Percentiles rank a stretch among this genome's conserved stretches.
Evolutionary conservation across 2,888 invertebrate species (phyloP).

Genomic region (Catotricha subobsoleta): DNA sequence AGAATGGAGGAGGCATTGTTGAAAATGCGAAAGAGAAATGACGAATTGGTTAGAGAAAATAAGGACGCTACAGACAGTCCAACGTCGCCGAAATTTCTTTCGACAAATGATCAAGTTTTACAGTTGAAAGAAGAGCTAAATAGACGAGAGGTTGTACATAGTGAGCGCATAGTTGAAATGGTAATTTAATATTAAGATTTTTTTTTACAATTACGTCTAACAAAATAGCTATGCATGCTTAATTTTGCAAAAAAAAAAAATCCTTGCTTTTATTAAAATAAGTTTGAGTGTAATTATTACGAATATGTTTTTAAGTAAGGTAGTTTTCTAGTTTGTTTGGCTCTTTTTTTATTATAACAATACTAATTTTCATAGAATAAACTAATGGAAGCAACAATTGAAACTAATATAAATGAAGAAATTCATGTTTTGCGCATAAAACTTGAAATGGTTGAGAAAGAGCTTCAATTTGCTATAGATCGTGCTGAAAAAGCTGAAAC

Average conservation of each 20-base stretch:
- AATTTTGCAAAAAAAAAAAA: no score
- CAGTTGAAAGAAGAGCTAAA: conserved; percentile 20
- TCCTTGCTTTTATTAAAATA: no score
- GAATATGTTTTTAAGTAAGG: no score
- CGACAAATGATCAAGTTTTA: conserved; percentile 11
- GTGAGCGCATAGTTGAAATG: conserved; percentile 29
- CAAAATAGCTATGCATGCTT: no score
- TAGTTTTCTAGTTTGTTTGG: no score
- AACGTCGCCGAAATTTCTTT: conserved; percentile 6
- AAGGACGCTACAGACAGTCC: conserved; percentile 23
- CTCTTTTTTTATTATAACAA: neutral
- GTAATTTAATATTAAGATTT: no score
- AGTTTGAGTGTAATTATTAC: no score
- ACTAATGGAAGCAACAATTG: conserved; percentile 35
- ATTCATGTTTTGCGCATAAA: conserved; percentile 38
- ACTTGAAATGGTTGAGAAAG: conserved; percentile 35
- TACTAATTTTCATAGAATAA: conserved; percentile 24
- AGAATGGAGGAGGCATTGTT: conserved; percentile 29
- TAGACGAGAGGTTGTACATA: conserved; percentile 22
- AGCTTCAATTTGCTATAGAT: conserved; percentile 31
- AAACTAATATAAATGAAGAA: conserved; percentile 32
- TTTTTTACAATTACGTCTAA: no score
- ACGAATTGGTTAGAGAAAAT: conserved; percentile 20
- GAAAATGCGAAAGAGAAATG: conserved; percentile 26
- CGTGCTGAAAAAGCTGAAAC: conserved; percentile 36